These are phyloP conservation scores for Zootermopsis nevadensis DNA, from an alignment of 2,888 invertebrate genomes.

Conservation along the genomic window DNA sequence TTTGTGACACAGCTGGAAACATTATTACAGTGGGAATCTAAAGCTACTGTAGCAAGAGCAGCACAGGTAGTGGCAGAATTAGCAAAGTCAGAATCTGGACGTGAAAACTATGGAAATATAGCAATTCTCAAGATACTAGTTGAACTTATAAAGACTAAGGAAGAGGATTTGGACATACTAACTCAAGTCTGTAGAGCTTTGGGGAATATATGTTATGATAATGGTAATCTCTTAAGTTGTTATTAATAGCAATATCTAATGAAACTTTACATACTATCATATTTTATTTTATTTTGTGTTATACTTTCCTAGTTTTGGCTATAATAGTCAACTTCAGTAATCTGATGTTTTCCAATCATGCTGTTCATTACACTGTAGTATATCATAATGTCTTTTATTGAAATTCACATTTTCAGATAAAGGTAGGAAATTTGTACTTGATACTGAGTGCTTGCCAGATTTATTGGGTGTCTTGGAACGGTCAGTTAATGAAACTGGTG, in stretches of 20 bases:
- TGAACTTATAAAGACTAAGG: constrained; percentile 53
- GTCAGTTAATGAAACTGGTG: constrained; percentile 39
- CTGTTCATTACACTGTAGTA: too few relatives aligned
- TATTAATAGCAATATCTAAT: too few relatives aligned
- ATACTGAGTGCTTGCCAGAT: constrained; percentile 49
- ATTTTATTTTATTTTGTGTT: too few relatives aligned
- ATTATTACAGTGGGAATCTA: constrained; percentile 50
- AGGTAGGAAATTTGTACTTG: constrained; percentile 56
- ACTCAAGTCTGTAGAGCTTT: constrained; percentile 85
- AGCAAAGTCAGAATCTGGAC: constrained; percentile 80
- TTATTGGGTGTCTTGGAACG: constrained; percentile 50
- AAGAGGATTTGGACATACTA: constrained; percentile 67
- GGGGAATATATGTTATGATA: constrained; percentile 90
- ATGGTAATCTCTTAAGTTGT: constrained; percentile 66
- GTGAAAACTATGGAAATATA: constrained; percentile 73
- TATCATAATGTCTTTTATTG: too few relatives aligned
- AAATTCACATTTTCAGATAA: constrained; percentile 56
- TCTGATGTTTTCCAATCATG: too few relatives aligned
- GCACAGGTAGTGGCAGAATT: constrained; percentile 84
- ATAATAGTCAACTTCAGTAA: too few relatives aligned
- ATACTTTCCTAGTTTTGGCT: too few relatives aligned
- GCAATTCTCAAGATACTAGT: constrained; percentile 51
- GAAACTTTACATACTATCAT: too few relatives aligned
- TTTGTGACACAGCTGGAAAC: constrained; percentile 34
- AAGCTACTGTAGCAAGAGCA: constrained; percentile 61